These are phyloP conservation scores for Platycheirus rosarum DNA, from an alignment of 2,888 invertebrate genomes.

Conservation along the genomic window DNA sequence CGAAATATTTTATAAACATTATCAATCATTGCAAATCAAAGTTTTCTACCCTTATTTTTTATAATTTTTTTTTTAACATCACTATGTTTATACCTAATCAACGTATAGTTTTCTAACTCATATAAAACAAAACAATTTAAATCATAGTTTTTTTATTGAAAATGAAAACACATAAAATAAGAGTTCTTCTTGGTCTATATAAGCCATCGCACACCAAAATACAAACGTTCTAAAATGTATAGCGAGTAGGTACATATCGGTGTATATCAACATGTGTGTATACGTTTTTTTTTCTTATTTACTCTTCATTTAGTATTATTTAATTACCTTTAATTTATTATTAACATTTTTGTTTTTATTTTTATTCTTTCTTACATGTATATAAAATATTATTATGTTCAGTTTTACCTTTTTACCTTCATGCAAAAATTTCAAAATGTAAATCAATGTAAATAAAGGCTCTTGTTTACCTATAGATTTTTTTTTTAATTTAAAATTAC, in stretches of 20 bases:
- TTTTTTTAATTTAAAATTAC: slow-evolving; percentile 74
- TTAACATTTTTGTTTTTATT: slow-evolving; percentile 46
- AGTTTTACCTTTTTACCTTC: slow-evolving; percentile 67
- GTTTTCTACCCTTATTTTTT: slow-evolving; percentile 10
- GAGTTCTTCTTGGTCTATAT: slow-evolving; percentile 55
- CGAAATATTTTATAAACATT: slow-evolving; percentile 49
- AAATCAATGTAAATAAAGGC: slow-evolving; percentile 80
- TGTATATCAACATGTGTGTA: slow-evolving; percentile 73
- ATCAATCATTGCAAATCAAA: slow-evolving; percentile 52
- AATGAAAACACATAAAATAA: slow-evolving; percentile 10
- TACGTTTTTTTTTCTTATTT: slow-evolving; percentile 45
- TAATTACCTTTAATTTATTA: slow-evolving; percentile 26
- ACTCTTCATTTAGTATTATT: slow-evolving; percentile 29
- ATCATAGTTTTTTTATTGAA: slow-evolving; percentile 19
- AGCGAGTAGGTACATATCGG: slow-evolving; percentile 74
- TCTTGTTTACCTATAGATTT: too few species aligned
- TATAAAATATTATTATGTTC: slow-evolving; percentile 74
- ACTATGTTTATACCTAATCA: slow-evolving; percentile 45
- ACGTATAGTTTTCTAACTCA: slow-evolving; percentile 47
- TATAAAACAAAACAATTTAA: slow-evolving; percentile 20
- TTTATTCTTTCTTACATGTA: slow-evolving; percentile 62
- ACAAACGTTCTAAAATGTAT: slow-evolving; percentile 71
- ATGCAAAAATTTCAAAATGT: slow-evolving; percentile 73
- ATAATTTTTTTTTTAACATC: slow-evolving; percentile 32
- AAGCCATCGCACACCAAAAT: slow-evolving; percentile 64